Evolutionary conservation across 2,888 invertebrate genomes (phyloP).

Genomic region (Tortricodes alternella): DNA sequence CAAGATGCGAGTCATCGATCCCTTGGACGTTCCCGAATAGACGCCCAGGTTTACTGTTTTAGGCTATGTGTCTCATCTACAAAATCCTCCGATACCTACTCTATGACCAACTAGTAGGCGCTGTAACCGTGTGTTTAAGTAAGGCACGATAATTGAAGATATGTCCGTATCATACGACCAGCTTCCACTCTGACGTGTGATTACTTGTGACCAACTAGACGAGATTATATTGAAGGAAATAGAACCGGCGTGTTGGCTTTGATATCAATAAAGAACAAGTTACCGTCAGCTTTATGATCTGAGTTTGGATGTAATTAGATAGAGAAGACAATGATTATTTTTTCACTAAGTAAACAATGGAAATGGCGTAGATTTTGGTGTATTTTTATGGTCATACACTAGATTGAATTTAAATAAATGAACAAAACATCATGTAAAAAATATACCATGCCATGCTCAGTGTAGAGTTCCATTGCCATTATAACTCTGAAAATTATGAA

Average conservation of each 20-base stretch:
- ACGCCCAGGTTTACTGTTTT: no score
- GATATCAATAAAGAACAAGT: not conserved
- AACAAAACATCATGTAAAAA: no score
- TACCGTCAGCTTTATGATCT: not conserved
- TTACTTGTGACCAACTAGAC: conserved; percentile 46
- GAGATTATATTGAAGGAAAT: conserved; percentile 48
- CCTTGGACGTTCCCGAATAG: no score
- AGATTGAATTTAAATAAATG: no score
- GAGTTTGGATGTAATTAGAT: conserved; percentile 11
- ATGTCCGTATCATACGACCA: conserved; percentile 70
- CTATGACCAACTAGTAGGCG: conserved; percentile 60
- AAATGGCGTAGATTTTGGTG: no score
- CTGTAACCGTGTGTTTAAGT: conserved; percentile 76
- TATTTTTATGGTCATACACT: no score
- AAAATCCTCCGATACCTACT: not conserved
- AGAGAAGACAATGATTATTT: no score
- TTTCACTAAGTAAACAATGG: no score
- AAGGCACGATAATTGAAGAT: conserved; percentile 82
- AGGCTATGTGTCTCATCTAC: not conserved
- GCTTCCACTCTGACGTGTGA: conserved; percentile 66
- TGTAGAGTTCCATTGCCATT: no score
- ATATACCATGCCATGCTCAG: no score
- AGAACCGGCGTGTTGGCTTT: conserved; percentile 26
- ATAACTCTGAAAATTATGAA: no score
- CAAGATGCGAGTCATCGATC: no score